Percentiles rank a stretch among this genome's conserved stretches.
Conservation (phyloP, 1,140 invertebrate species). For the Drosophila kikkawai region DNA sequence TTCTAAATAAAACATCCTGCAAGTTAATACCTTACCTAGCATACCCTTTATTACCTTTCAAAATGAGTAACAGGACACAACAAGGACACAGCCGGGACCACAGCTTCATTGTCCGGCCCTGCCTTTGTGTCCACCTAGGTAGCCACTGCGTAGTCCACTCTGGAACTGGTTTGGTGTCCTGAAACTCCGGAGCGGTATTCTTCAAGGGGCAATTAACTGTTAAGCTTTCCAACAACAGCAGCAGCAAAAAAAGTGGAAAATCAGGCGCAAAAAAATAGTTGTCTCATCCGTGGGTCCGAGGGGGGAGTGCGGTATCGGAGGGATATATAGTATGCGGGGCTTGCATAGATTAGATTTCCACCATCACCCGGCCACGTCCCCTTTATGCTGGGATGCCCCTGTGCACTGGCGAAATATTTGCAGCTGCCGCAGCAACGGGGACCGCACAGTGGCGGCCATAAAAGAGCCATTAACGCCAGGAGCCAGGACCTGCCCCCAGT, state of each 20-base stretch:
- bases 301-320: not conserved
- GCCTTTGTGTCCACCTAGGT: constrained; percentile 60
- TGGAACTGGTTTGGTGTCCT: not conserved
- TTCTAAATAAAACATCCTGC: not conserved
- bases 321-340: constrained; percentile 38
- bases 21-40: not conserved
- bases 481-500: constrained; percentile 33
- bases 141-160: constrained; percentile 33
- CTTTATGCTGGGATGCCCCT: constrained; percentile 1
- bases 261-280: constrained; percentile 63
- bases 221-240: constrained; percentile 60
- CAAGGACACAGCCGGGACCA: not conserved
- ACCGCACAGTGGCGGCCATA: constrained; percentile 71
- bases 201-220: constrained; percentile 81
- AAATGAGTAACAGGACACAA: constrained; percentile 4
- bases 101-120: constrained; percentile 39
- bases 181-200: constrained; percentile 58
- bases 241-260: constrained; percentile 58
- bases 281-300: constrained; percentile 7
- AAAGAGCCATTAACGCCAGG: constrained; percentile 81
- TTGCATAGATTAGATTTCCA: constrained; percentile 78
- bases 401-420: constrained; percentile 62
- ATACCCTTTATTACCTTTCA: not conserved
- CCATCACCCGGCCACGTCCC: constrained; percentile 10
- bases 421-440: constrained; percentile 64